A percentile compares a stretch with the other conserved stretches of the same genome.
Conservation (phyloP, 2,888 invertebrate genomes). For the Scaptomyza cyrtandrae region DNA sequence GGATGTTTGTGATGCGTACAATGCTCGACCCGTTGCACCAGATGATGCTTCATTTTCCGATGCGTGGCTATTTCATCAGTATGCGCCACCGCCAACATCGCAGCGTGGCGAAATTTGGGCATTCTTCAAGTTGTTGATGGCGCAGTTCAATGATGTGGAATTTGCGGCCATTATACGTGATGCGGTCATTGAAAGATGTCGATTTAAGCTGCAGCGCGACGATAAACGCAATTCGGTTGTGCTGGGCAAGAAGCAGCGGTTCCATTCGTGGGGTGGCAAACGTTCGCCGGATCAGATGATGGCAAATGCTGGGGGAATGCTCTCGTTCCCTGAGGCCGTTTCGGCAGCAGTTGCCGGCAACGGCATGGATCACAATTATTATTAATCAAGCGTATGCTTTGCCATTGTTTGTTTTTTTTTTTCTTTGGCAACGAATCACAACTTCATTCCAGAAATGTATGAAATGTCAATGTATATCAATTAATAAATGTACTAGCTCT, state of each 20-base stretch:
- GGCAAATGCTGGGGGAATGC: conserved; percentile 8
- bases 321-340: conserved; percentile 34
- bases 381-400: conserved; percentile 22
- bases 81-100: conserved; percentile 73
- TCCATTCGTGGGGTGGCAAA: conserved; percentile 85
- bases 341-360: conserved; percentile 14
- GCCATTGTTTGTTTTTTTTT: too few relatives aligned
- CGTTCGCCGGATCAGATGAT: conserved; percentile 59
- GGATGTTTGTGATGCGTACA: conserved; percentile 83
- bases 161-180: conserved; percentile 80
- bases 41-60: conserved; percentile 46
- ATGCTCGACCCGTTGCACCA: conserved; percentile 41
- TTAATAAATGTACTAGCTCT: conserved; percentile 51
- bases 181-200: conserved; percentile 82
- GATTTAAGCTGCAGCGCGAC: conserved; percentile 75
- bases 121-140: conserved; percentile 82
- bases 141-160: conserved; percentile 82
- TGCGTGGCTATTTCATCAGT: conserved; percentile 65
- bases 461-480: conserved; percentile 57
- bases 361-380: conserved; percentile 45
- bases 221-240: conserved; percentile 83
- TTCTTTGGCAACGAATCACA: conserved; percentile 3
- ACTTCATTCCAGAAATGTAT: conserved; percentile 62
- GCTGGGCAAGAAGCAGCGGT: conserved; percentile 84
- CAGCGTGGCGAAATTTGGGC: conserved; percentile 82